Evolutionary conservation across 2,113 vertebrate species (phyloP).

Genomic region (Muntiacus muntjak): DNA sequence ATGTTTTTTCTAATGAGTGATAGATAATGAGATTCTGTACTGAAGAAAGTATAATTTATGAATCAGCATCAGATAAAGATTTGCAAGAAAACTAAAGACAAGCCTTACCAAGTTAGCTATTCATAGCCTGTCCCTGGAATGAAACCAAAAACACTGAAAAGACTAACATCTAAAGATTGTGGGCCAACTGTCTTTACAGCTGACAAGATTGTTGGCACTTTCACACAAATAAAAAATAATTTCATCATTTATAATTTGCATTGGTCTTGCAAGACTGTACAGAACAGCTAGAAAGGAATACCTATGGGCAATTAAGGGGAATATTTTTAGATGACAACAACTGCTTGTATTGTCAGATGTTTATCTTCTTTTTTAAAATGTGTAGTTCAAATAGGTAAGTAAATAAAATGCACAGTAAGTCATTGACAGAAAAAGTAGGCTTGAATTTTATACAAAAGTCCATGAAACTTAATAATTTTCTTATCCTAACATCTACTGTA

Average conservation of each 20-base stretch:
- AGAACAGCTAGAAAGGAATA: conserved; percentile 26
- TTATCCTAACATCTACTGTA: background rate
- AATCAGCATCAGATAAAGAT: conserved; percentile 72
- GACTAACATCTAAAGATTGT: conserved; percentile 63
- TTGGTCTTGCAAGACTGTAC: conserved; percentile 47
- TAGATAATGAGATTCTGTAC: conserved; percentile 78
- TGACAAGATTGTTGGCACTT: conserved; percentile 70
- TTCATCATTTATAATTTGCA: conserved; percentile 47
- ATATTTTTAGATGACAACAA: background rate
- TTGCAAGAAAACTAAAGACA: conserved; percentile 72
- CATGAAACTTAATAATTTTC: background rate
- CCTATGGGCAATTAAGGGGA: background rate
- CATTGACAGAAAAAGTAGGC: background rate
- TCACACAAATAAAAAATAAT: conserved; percentile 72
- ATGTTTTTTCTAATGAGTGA: conserved; percentile 76
- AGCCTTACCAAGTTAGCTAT: conserved; percentile 71
- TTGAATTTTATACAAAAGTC: background rate
- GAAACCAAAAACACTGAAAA: conserved; percentile 69
- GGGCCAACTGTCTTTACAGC: conserved; percentile 75
- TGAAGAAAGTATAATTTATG: conserved; percentile 73
- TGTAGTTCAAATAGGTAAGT: background rate
- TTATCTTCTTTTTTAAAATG: background rate
- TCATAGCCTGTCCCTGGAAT: conserved; percentile 61
- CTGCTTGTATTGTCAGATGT: background rate
- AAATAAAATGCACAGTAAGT: background rate